Percentiles rank a stretch among this genome's conserved stretches.
These are phyloP conservation scores for Rissa tridactyla DNA, from an alignment of 2,113 vertebrate species.

Conservation along the genomic window DNA sequence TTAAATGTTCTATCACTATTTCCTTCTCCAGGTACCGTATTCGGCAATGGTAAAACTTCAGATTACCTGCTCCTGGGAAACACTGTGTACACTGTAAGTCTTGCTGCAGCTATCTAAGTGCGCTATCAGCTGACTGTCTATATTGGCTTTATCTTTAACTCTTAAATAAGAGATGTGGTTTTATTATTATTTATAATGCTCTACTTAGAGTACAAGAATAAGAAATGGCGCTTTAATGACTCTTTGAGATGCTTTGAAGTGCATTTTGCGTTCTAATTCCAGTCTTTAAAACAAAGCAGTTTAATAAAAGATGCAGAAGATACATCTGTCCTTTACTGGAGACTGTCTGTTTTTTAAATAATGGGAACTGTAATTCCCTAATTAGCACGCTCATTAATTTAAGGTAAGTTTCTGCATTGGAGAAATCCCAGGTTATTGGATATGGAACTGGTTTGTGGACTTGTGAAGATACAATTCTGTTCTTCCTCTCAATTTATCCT, in stretches of 20 bases:
- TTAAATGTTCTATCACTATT: not conserved
- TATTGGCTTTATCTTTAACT: not conserved
- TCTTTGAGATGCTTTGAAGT: not conserved
- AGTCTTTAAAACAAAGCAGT: not conserved
- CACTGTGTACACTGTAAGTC: slow-evolving; percentile 97
- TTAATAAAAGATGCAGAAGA: not conserved
- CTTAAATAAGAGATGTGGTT: not conserved
- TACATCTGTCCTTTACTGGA: not conserved
- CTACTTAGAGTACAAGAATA: not conserved
- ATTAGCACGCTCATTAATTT: not conserved
- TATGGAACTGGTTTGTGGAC: not conserved
- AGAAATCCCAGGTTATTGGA: not conserved
- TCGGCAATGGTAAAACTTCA: slow-evolving; percentile 91
- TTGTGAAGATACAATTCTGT: not conserved
- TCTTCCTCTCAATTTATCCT: not conserved
- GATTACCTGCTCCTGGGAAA: slow-evolving; percentile 97
- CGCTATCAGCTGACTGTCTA: not conserved
- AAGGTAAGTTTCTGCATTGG: not conserved
- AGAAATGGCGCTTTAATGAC: not conserved
- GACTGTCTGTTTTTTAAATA: not conserved
- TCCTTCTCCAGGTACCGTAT: slow-evolving; percentile 85
- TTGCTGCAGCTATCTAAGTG: not conserved
- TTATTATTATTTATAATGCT: not conserved
- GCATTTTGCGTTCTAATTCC: not conserved
- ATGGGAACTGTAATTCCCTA: not conserved